Base-by-base conservation (phyloP, 2,888 invertebrate genomes). In the Malthinus flaveolus region DNA sequence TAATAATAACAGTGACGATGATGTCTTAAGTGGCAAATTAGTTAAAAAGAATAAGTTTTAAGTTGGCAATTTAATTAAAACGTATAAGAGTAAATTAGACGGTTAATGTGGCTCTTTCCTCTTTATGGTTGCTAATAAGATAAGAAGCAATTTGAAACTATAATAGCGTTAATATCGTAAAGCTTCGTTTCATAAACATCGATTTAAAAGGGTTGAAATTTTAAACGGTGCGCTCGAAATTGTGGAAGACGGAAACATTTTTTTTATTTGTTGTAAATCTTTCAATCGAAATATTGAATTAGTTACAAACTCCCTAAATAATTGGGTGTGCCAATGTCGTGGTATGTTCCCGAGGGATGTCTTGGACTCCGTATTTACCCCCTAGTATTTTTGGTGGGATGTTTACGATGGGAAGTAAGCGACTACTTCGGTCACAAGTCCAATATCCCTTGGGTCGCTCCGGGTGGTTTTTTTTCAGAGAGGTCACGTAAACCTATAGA, bases 151-250 rank as follows among this genome's bases (percentile, higher is more conserved):
- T 78, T 77, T 77, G 73, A 78, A 75, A 75, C 73, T 73, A 72
- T 77, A 77, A 78, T 73, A 69, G 72, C 75, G 75, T 75, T 77
- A 76, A 77, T 76, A 75, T 74, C 75, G 5, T 70, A 73, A 73
- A 75, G 74, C 72, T 72, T 73, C 76, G 73, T 76, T 76, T 77
- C 78, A 78, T 78, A 78, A 78, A 78, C 78, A 77, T 77, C 76
- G 77, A 76, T 77, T 77, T 77, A 23, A 23, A 75, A 72, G 74
- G 74, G 75, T 72, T 73, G 50, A 54, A 61, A 61, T 53, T 61
- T 54, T 42, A 32, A 52, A 23, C 5, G 23, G 23, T 23, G 23
- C 23, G 23, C 23, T 23, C 5, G 5, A 23, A 23, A 23, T 23
- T 23, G 49, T 23, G 23, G 2, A 5, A 2, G 23, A 2, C 23